Evolutionary conservation across 2,797 vertebrate species (phyloP), one percentile per base, ranked within the genome.

Genomic region (Lithobates pipiens): DNA sequence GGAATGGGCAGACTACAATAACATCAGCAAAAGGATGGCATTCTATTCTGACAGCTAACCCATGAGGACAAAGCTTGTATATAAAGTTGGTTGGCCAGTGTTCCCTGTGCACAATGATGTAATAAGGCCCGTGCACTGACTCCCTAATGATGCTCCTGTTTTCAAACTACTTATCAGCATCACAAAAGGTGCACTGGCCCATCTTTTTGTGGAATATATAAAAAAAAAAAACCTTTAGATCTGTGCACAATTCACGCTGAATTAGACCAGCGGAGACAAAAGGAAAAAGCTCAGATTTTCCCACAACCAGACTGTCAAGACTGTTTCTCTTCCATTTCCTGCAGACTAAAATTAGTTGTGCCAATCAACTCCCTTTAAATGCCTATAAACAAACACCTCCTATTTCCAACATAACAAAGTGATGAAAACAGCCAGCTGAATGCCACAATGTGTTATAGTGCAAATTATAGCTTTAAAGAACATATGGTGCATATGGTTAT

Each of bases 141-240:
- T 87, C 75, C 42, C 85, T 87, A 87, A 87, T 87, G 80, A 83
- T 69, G 42, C 44, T 29, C 61, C n/a, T 87, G 85, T 87, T 87
- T 83, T 87, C 81, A 83, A 87, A 87, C 76, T 83, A 83, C 75
- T 83, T 79, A 83, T 87, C 81, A 87, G 76, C 80, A 87, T 86
- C 39, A 87, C 81, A 87, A 87, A 83, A 87, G 85, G 85, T 83
- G 85, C 80, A 83, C 44, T 87, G 76, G 80, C 7, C 76, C 85
- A 79, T 87, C 80, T 27, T 75, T 76, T 69, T 75, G 18, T 39
- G 76, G 39, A 86, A 70, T 32, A 81, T 39, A 76, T 36, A 39
- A 10, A 39, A 39, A 10, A 39, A 39, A 39, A 79, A 81, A 86
- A 74, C 75, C 85, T 86, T 86, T 78, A 67, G 50, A 82, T 86